A percentile compares a stretch with the other conserved stretches of the same genome.
Conservation (phyloP, 2,113 vertebrate species). For the Regulus satrapa region DNA sequence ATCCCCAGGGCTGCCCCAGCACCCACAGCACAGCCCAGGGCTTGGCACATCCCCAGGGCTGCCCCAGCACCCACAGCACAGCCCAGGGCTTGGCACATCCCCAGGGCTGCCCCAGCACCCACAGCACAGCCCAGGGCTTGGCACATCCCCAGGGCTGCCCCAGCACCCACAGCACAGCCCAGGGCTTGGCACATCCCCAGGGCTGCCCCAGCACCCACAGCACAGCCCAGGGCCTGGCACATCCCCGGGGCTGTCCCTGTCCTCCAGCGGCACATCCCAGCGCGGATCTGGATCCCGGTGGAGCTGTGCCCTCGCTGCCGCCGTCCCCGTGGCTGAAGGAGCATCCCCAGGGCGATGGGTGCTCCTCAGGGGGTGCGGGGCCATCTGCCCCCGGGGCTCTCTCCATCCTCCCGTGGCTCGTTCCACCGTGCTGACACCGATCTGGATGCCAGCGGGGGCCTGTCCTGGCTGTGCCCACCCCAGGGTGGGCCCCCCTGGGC, state of each 20-base stretch:
- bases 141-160: no score
- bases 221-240: no score
- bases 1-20: no score
- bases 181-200: no score
- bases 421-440: accelerated
- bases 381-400: not conserved
- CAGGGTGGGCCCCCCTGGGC: not conserved
- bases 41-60: no score
- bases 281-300: accelerated
- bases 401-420: accelerated
- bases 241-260: no score
- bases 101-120: no score
- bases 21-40: not conserved
- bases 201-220: no score
- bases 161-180: not conserved
- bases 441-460: not conserved
- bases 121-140: not conserved
- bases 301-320: not conserved
- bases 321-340: not conserved
- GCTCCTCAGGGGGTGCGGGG: accelerated
- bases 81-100: no score
- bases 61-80: not conserved
- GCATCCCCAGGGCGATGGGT: not conserved
- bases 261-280: accelerated
- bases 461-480: not conserved